Evolutionary conservation across 1,140 invertebrate genomes (phyloP).

Genomic region (Hypothenemus hampei): DNA sequence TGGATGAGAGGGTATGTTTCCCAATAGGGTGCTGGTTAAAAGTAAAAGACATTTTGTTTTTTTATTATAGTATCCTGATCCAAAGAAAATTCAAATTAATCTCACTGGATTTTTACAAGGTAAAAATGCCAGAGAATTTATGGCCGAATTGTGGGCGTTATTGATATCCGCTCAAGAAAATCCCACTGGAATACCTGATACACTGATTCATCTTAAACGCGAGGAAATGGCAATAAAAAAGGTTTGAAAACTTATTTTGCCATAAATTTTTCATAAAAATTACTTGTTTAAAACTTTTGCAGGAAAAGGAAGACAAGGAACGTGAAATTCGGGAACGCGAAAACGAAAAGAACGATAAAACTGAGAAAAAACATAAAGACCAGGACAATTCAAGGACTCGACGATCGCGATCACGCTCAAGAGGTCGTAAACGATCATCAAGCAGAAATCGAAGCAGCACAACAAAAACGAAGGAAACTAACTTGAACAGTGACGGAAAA

Average conservation of each 20-base stretch:
- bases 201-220: slow-evolving; percentile 92
- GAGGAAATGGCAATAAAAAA: slow-evolving; percentile 88
- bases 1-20: slow-evolving; percentile 87
- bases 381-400: slow-evolving; percentile 37
- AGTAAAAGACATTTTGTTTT: slow-evolving; percentile 37
- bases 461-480: slow-evolving; percentile 23
- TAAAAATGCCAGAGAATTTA: slow-evolving; percentile 95
- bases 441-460: slow-evolving; percentile 19
- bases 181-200: slow-evolving; percentile 87
- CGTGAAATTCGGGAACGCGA: slow-evolving; percentile 37
- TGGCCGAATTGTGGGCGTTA: slow-evolving; percentile 94
- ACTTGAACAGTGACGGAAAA: slow-evolving; percentile 12
- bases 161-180: slow-evolving; percentile 93
- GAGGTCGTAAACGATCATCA: slow-evolving; percentile 21
- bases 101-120: slow-evolving; percentile 98
- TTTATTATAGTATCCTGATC: slow-evolving; percentile 77
- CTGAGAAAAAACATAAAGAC: slow-evolving; percentile 42
- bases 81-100: slow-evolving; percentile 99
- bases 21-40: not conserved
- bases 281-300: slow-evolving; percentile 9
- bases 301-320: slow-evolving; percentile 70
- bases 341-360: no score
- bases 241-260: slow-evolving; percentile 44
- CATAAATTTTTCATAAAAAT: slow-evolving; percentile 8
- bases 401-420: slow-evolving; percentile 26